Conservation (phyloP, 2,113 vertebrate species). For the Aspiorhynchus laticeps region DNA sequence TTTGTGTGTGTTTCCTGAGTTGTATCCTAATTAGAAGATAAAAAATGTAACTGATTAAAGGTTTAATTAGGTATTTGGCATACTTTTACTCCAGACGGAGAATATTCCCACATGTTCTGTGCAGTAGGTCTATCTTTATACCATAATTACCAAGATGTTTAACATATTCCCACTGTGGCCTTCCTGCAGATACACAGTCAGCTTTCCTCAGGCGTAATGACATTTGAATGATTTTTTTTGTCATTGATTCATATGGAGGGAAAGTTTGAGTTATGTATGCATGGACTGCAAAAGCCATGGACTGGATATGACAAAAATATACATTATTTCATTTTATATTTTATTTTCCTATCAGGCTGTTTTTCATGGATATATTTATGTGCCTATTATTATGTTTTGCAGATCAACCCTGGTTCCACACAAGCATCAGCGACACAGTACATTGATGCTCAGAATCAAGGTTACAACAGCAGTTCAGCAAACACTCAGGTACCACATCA, state of each 20-base stretch:
- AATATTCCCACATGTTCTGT: not conserved
- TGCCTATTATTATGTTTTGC: not conserved
- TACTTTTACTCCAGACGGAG: not conserved
- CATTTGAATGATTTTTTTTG: not conserved
- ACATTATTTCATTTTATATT: not conserved
- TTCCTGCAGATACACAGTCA: slow-evolving; percentile 9
- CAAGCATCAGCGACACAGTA: not conserved
- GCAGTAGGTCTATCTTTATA: not conserved
- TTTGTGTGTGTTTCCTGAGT: not conserved
- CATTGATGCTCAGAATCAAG: slow-evolving; percentile 14
- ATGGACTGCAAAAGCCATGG: not conserved
- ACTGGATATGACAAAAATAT: not conserved
- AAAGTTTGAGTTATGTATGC: not conserved
- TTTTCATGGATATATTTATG: not conserved
- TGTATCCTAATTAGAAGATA: not conserved
- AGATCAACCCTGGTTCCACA: slow-evolving; percentile 18
- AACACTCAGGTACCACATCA: slow-evolving; percentile 40
- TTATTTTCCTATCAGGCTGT: not conserved
- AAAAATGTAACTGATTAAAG: not conserved
- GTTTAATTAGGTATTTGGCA: slow-evolving; percentile 3
- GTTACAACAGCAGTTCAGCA: slow-evolving; percentile 11
- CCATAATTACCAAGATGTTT: not conserved
- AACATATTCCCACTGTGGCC: not conserved
- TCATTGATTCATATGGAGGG: not conserved
- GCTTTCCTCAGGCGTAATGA: not conserved